These are phyloP conservation scores for Itoplectis maculator DNA, from an alignment of 2,888 invertebrate genomes.

Conservation along the genomic window DNA sequence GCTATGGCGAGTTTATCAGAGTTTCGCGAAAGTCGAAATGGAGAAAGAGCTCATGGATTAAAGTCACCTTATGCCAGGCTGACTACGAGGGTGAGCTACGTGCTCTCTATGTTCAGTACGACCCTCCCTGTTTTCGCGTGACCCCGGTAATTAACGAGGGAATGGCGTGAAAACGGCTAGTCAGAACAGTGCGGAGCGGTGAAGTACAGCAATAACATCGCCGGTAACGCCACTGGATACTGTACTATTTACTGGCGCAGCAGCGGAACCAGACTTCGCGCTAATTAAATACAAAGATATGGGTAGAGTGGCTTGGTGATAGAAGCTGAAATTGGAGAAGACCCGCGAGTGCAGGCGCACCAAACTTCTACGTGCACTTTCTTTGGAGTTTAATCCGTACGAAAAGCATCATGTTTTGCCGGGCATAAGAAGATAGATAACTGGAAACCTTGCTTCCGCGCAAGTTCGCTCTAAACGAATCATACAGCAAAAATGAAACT, in stretches of 20 bases:
- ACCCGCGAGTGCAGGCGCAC: background rate
- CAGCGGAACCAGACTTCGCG: slow-evolving; percentile 15
- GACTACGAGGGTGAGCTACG: slow-evolving; percentile 31
- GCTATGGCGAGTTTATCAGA: slow-evolving; percentile 11
- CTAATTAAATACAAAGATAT: slow-evolving; percentile 44
- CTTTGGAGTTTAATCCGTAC: slow-evolving; percentile 10
- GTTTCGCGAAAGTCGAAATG: background rate
- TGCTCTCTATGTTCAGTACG: slow-evolving; percentile 16
- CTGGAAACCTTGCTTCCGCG: background rate
- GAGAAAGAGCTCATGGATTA: slow-evolving; percentile 36
- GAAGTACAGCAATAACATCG: slow-evolving; percentile 38
- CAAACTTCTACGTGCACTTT: slow-evolving; percentile 29
- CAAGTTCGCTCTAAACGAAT: background rate
- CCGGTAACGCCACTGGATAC: slow-evolving; percentile 34
- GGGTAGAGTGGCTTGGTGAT: slow-evolving; percentile 9
- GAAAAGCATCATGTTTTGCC: slow-evolving; percentile 7
- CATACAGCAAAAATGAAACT: too few relatives aligned
- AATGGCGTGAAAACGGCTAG: slow-evolving; percentile 69
- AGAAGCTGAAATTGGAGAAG: slow-evolving; percentile 37
- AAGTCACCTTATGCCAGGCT: slow-evolving; percentile 43
- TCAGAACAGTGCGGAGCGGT: slow-evolving; percentile 20
- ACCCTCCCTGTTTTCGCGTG: slow-evolving; percentile 64
- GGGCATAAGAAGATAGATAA: background rate
- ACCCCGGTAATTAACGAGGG: slow-evolving; percentile 70
- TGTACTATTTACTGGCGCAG: slow-evolving; percentile 18